These are phyloP conservation scores for Achlya flavicornis DNA, from an alignment of 2,888 invertebrate species.

Conservation along the genomic window DNA sequence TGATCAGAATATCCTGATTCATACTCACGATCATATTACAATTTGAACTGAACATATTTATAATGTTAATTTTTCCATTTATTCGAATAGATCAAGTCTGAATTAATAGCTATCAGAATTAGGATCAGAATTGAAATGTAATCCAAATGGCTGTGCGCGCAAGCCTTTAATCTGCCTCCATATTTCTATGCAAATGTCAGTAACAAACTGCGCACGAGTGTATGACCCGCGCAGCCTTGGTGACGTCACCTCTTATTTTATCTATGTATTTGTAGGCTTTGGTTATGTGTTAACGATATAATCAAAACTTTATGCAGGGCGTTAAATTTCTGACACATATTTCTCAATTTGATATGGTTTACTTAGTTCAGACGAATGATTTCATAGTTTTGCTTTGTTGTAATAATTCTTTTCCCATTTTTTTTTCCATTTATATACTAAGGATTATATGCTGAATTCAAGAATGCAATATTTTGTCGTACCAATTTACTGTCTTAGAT, in stretches of 20 bases:
- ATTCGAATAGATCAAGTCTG: not conserved
- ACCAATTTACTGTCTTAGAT: no score
- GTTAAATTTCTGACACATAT: not conserved
- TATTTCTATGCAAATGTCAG: slow-evolving; percentile 57
- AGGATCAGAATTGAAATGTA: slow-evolving; percentile 9
- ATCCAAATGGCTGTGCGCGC: slow-evolving; percentile 16
- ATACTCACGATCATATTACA: no score
- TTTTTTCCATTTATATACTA: no score
- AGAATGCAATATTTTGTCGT: no score
- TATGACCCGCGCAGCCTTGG: slow-evolving; percentile 54
- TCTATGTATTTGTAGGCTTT: slow-evolving; percentile 20
- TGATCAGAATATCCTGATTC: no score
- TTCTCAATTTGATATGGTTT: not conserved
- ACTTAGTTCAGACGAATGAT: no score
- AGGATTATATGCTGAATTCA: no score
- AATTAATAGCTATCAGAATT: slow-evolving; percentile 6
- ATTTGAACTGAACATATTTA: no score
- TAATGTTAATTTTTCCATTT: no score
- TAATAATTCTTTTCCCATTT: no score
- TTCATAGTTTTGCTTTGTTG: no score
- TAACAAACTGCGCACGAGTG: slow-evolving; percentile 56
- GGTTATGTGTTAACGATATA: slow-evolving; percentile 1
- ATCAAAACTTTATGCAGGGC: not conserved
- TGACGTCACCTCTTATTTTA: slow-evolving; percentile 58
- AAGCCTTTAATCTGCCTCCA: slow-evolving; percentile 26